Evolutionary conservation across 2,888 invertebrate genomes (phyloP).

Genomic region (Thecophora atra): DNA sequence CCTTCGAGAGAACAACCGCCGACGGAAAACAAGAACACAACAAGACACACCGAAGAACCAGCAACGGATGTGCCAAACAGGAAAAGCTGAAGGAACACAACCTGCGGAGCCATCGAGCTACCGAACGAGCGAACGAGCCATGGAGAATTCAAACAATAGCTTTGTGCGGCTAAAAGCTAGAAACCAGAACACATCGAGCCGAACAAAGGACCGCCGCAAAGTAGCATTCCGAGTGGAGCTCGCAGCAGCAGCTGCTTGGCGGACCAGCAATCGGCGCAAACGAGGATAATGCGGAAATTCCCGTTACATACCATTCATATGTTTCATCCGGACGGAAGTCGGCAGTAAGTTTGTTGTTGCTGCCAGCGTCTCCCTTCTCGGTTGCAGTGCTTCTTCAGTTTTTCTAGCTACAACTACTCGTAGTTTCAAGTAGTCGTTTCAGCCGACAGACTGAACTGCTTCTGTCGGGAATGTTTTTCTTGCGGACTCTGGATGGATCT

Average conservation of each 20-base stretch:
- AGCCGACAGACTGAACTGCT: neutral
- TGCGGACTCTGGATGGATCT: neutral
- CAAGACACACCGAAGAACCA: too few relatives aligned
- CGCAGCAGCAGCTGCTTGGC: constrained; percentile 19
- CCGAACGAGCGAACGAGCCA: neutral
- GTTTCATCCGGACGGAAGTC: constrained; percentile 28
- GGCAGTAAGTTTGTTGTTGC: constrained; percentile 3
- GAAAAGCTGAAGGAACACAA: neutral
- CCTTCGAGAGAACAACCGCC: constrained; percentile 9
- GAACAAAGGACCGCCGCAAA: constrained; percentile 26
- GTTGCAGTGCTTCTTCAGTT: neutral
- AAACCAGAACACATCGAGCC: neutral
- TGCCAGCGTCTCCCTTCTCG: too few relatives aligned
- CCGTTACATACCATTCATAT: constrained; percentile 31
- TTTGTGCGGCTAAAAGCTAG: constrained; percentile 6
- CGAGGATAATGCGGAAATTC: constrained; percentile 25
- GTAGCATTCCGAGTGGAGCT: constrained; percentile 23
- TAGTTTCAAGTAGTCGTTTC: neutral
- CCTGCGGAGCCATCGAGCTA: neutral
- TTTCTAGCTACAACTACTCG: neutral
- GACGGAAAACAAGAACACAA: neutral
- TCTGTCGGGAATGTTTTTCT: neutral
- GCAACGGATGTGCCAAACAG: too few relatives aligned
- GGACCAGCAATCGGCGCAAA: constrained; percentile 19
- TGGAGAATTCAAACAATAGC: constrained; percentile 3